Conservation (phyloP, 2,113 vertebrate species). For the Dromiciops gliroides region DNA sequence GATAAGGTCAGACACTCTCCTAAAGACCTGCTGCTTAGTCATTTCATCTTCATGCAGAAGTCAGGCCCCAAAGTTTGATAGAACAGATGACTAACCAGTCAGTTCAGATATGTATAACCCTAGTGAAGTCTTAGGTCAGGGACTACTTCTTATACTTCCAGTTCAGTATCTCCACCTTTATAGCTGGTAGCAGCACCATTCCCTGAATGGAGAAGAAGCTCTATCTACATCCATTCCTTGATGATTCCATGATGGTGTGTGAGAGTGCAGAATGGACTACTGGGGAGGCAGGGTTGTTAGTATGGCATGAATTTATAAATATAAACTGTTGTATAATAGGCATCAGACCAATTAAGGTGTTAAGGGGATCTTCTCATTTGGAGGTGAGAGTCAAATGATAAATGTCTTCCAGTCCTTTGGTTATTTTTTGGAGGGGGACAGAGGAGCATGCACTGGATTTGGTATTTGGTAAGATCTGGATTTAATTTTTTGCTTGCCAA, state of each 20-base stretch:
- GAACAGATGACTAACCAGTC: neutral
- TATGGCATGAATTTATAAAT: neutral
- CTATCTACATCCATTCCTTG: neutral
- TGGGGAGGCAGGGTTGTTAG: neutral
- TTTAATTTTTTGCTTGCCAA: neutral
- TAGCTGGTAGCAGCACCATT: neutral
- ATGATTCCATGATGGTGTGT: neutral
- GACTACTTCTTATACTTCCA: neutral
- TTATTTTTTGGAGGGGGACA: neutral
- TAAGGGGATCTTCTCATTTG: neutral
- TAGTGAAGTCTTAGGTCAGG: neutral
- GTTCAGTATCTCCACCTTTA: neutral
- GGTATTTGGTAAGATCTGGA: neutral
- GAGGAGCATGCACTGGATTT: neutral
- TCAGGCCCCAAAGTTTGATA: neutral
- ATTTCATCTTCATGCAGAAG: neutral
- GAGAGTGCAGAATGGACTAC: neutral
- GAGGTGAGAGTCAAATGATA: too few relatives aligned
- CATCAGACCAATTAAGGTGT: neutral
- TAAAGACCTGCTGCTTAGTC: constrained; percentile 7
- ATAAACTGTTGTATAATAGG: neutral
- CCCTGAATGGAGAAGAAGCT: neutral
- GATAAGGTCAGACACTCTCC: neutral
- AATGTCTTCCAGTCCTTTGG: neutral
- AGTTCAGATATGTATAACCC: neutral